Evolutionary conservation across 1,140 invertebrate genomes (phyloP), one percentile per base, ranked within the genome.

Genomic region (Tribolium madens): DNA sequence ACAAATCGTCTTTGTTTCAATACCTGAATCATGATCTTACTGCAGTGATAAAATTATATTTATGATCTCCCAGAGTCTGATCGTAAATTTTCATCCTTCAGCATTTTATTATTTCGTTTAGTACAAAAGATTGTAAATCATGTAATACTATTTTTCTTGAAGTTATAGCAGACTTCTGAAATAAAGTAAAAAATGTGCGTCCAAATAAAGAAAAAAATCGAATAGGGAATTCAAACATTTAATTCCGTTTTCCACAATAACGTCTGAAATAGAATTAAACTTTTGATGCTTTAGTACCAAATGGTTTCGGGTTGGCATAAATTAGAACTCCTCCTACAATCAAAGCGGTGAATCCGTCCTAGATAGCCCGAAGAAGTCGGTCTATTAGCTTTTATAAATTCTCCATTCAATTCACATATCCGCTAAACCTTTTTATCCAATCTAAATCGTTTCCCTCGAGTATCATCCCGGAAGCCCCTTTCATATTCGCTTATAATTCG

Each of bases 301-400:
- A 53, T 10, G 6, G 14, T 6, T n/a, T 21, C 9, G 17, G 17
- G 15, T 17, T 21, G 10, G 17, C 14, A 57, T 57, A 57, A 57
- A 57, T 57, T 57, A 57, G 52, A 9, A 17, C 7, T 17, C 50
- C 13, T 4, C 52, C 52, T 42, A n/a, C 52, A 15, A 18, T 21
- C 14, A 57, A 18, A 18, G 14, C 26, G 14, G 1, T 3, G 53
- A 12, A 31, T 31, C 26, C 18, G 13, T 60, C 53, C 13, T 42
- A 64, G 57, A 33, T 31, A 64, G 21, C 57, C 57, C 26, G 57
- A 64, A 31, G 57, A 64, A 36, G 57, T 64, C 57, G 21, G 18
- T 64, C 57, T 64, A 64, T 64, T 64, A 64, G 57, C 57, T 64
- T 64, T 64, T 64, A 64, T 64, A 64, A 33, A 64, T 64, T 64